Base-by-base conservation (phyloP, 1,140 invertebrate genomes). In the Hycleus phaleratus region DNA sequence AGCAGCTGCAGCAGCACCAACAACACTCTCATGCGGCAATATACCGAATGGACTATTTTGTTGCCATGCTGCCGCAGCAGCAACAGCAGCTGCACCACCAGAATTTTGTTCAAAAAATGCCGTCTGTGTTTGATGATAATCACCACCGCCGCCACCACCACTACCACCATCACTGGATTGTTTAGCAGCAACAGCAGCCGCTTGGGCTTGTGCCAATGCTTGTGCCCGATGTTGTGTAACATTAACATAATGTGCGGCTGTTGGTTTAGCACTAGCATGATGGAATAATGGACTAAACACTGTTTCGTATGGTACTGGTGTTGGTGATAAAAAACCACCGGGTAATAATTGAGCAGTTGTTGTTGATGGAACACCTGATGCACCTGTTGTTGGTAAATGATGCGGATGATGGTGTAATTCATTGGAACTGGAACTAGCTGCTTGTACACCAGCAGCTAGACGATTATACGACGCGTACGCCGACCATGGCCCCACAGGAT, bases 401-500 rank as follows among this genome's bases (percentile, higher is more conserved):
- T 81, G 83, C 72, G 59, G 79, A 32, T 32, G 81, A 74, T 85
- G 84, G 71, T 83, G 81, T 72, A 85, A 79, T 63, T 85, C 77
- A 25, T 46, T 53, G 7, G 56, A 38, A 24, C 47, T 44, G 65
- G 80, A 71, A 65, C 32, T 7, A 32, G 32, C 32, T 80, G 78
- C 77, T 62, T 82, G 78, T 64, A 82, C 80, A 59, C 79, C 78
- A 70, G 74, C 70, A 72, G 70, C 65, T 71, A 87, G 73, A 64
- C 85, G 82, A 76, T 87, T 87, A 79, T 87, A 87, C 48, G 84
- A 82, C 67, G 84, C 78, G 72, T 85, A 85, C 71, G 79, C 79
- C 72, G 80, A 82, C 86, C 86, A 88, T 78, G 86, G 84, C 77
- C 84, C 85, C 75, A 85, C 84, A 71, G 86, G 85, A 84, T 88